Percentiles rank a stretch among this genome's conserved stretches.
These are phyloP conservation scores for Puffinus mauretanicus DNA, from an alignment of 2,113 vertebrate species.

Conservation along the genomic window DNA sequence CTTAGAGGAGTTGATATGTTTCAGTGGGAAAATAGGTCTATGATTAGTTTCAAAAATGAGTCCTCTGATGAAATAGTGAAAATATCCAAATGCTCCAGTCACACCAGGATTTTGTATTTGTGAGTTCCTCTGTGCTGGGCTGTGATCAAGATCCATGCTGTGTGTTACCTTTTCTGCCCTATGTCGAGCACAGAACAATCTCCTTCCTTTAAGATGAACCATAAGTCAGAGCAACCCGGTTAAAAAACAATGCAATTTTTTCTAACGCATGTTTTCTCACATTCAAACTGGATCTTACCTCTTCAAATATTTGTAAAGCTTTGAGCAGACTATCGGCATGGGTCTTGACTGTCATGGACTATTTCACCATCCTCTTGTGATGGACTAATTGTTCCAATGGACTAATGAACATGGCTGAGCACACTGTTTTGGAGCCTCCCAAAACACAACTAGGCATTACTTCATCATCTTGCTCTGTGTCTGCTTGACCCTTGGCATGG, in stretches of 20 bases:
- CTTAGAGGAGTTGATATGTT: not conserved
- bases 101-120: not conserved
- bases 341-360: not conserved
- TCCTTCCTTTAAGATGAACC: not conserved
- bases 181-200: rapidly evolving
- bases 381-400: not conserved
- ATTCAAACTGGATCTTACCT: not conserved
- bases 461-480: not conserved
- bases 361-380: not conserved
- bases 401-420: not conserved
- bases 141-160: not conserved
- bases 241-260: not conserved
- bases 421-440: not conserved
- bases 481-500: not conserved
- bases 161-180: not conserved
- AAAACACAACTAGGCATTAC: not conserved
- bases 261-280: not conserved
- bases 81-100: not conserved
- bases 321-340: not conserved
- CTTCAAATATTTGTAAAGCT: not conserved
- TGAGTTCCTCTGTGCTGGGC: not conserved
- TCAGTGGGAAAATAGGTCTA: not conserved
- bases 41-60: not conserved
- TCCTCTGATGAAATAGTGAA: not conserved
- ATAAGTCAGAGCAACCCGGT: not conserved